phyloP scores from a whole-genome alignment of 2,113 vertebrate genomes.

The Vulpes ferrilata region DNA sequence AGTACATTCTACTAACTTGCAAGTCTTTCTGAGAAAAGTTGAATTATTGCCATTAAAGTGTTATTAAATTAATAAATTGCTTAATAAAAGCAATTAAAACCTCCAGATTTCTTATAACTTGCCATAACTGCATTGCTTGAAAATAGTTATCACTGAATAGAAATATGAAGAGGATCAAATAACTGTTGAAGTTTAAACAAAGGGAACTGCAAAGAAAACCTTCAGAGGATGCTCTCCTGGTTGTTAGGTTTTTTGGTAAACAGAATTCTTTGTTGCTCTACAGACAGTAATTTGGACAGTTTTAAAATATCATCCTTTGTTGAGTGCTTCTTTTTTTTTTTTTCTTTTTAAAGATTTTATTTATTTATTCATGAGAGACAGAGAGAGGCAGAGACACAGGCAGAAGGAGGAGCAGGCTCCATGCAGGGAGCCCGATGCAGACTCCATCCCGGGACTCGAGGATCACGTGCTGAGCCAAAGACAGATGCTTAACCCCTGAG shows the following conservation, averaged over 20 bases:
- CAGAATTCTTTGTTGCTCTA: neutral
- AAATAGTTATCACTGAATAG: constrained; percentile 70
- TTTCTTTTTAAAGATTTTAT: too few species aligned
- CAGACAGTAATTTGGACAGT: neutral
- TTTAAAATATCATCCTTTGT: neutral
- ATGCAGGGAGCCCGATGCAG: too few species aligned
- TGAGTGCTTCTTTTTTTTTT: neutral
- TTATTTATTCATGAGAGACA: too few species aligned
- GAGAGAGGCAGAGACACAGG: too few species aligned
- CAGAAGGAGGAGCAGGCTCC: too few species aligned
- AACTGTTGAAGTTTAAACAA: neutral
- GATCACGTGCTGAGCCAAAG: too few species aligned
- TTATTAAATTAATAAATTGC: constrained; percentile 77
- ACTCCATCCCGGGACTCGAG: too few species aligned
- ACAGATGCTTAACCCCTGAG: too few species aligned
- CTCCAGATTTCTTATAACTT: neutral
- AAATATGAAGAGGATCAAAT: constrained; percentile 61
- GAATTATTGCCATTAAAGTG: constrained; percentile 76
- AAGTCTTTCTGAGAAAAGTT: constrained; percentile 78
- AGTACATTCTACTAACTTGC: constrained; percentile 73
- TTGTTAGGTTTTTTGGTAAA: neutral
- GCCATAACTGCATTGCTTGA: constrained; percentile 64
- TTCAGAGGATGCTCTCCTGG: neutral
- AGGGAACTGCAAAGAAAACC: neutral
- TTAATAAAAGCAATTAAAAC: constrained; percentile 74